phyloP scores from a whole-genome alignment of 2,113 vertebrate genomes.

The Psittacus erithacus region DNA sequence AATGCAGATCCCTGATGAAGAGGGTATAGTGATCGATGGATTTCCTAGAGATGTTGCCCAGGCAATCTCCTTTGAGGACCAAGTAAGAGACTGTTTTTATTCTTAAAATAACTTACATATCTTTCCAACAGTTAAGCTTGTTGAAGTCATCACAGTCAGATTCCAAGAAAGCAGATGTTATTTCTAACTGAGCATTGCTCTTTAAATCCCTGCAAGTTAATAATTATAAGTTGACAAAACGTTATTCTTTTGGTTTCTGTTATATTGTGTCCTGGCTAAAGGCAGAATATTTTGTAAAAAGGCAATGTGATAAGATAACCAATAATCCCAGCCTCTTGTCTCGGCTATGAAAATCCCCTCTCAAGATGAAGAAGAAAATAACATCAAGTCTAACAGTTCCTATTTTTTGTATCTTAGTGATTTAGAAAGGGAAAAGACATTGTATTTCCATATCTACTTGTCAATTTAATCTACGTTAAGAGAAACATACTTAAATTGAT shows the following conservation, averaged over 20 bases:
- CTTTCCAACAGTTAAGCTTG: background rate
- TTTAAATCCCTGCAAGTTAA: constrained; percentile 6
- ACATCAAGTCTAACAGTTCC: background rate
- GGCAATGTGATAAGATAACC: background rate
- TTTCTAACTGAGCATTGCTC: background rate
- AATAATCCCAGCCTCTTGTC: constrained; percentile 5
- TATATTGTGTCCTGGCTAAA: background rate
- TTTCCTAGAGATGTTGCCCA: constrained; percentile 97
- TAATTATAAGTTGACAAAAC: constrained; percentile 1
- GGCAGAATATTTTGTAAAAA: background rate
- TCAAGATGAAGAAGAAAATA: background rate
- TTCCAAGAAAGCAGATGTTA: constrained; percentile 22
- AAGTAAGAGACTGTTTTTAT: constrained; percentile 81
- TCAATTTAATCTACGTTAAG: background rate
- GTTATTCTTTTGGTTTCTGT: background rate
- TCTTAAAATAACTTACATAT: constrained; percentile 4
- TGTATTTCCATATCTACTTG: background rate
- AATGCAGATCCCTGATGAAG: constrained; percentile 96
- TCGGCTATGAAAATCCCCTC: background rate
- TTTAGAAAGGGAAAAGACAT: background rate
- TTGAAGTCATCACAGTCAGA: background rate
- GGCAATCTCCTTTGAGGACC: constrained; percentile 96
- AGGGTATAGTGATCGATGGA: constrained; percentile 94
- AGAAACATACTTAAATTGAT: background rate
- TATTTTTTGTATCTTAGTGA: background rate